Conservation (phyloP, 2,888 invertebrate genomes). For the Petrolisthes manimaculis region DNA sequence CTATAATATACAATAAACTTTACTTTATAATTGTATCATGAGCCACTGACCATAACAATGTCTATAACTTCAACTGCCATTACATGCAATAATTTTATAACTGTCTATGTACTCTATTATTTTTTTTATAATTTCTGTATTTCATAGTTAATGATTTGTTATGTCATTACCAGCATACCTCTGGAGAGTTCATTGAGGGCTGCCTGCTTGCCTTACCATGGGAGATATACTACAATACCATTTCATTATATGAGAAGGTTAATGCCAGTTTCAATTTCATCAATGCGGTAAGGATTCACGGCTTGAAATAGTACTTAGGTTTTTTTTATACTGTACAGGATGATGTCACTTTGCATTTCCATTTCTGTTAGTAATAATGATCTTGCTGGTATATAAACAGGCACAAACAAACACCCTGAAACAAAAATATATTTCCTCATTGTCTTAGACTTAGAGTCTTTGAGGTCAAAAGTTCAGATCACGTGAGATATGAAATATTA, state of each 20-base stretch:
- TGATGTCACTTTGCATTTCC: too few species aligned
- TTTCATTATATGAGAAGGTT: conserved; percentile 62
- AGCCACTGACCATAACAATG: too few species aligned
- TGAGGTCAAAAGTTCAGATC: too few species aligned
- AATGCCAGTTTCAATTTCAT: conserved; percentile 66
- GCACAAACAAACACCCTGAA: too few species aligned
- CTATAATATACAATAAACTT: neutral
- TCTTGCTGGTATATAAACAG: too few species aligned
- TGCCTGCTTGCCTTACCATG: conserved; percentile 61
- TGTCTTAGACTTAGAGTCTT: too few species aligned
- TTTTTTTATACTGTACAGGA: neutral
- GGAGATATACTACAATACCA: conserved; percentile 62
- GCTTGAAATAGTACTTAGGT: neutral
- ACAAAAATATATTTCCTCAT: too few species aligned
- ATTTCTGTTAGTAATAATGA: too few species aligned
- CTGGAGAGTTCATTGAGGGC: conserved; percentile 63
- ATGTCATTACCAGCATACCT: conserved; percentile 49
- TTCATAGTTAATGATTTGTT: neutral
- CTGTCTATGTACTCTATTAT: neutral
- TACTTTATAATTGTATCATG: neutral
- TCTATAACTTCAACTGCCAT: too few species aligned
- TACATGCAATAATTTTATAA: neutral
- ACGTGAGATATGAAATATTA: too few species aligned
- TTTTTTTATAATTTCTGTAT: neutral
- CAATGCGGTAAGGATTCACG: conserved; percentile 46